Evolutionary conservation across 2,888 invertebrate species (phyloP), one percentile per base, ranked within the genome.

Genomic region (Oscheius sp.): DNA sequence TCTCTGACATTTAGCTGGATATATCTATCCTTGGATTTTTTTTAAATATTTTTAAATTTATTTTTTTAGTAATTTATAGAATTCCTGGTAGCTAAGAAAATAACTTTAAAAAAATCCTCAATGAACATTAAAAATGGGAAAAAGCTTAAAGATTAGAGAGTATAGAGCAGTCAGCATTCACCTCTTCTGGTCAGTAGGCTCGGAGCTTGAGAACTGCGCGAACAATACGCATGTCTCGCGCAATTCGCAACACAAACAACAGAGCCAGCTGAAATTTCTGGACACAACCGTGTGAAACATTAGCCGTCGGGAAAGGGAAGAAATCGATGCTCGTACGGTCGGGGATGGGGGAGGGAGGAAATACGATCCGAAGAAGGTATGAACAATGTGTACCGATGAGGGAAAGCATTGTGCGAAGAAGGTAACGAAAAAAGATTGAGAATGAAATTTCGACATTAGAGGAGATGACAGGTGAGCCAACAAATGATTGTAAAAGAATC

Each of bases 221-320:
- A 59, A 59, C 59, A 59, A 59, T 59, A 59, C 41, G 44, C 59
- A 59, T 59, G 59, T 59, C 54, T 54, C 59, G 59, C 59, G 59
- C 59, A 59, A 59, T 59, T 59, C 59, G 59, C 41, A 59, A 44
- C 59, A 44, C 44, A 59, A 59, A 59, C 59, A 59, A 28, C 30
- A 51, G n/a, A n/a, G n/a, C n/a, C n/a, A n/a, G n/a, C 30, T 8
- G 44, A 59, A 59, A 59, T 41, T 56, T 59, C 59, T 59, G 59
- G 59, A 24, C 59, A 28, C n/a, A n/a, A n/a, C n/a, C n/a, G n/a
- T n/a, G n/a, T n/a, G n/a, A n/a, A n/a, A n/a, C n/a, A n/a, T n/a
- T n/a, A n/a, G n/a, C 36, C 14, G 36, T 36, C 36, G 36, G 36
- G 36, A 36, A 45, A 45, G 6, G 45, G 20, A 6, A 12, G 6